Percentiles rank a stretch among this genome's conserved stretches.
phyloP scores from a whole-genome alignment of 2,797 vertebrate species.

The Dallia pectoralis region DNA sequence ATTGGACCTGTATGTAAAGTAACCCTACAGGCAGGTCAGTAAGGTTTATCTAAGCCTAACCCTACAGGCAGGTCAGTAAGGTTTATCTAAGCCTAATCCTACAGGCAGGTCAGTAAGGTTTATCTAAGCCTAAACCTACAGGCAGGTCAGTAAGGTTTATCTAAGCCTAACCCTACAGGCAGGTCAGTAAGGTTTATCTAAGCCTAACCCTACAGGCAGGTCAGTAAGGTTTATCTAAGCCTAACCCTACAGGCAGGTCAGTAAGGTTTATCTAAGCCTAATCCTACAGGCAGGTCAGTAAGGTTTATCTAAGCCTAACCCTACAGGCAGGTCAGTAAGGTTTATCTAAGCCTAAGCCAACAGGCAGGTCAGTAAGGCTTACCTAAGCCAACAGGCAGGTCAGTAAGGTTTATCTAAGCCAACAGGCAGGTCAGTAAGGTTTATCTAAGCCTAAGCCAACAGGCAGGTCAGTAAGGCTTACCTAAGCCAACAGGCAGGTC shows the following conservation, averaged over 20 bases:
- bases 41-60: slow-evolving; percentile 74
- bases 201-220: no score
- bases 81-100: slow-evolving; percentile 80
- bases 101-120: not conserved
- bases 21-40: not conserved
- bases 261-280: slow-evolving; percentile 71
- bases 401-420: slow-evolving; percentile 69
- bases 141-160: slow-evolving; percentile 50
- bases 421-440: not conserved
- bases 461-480: slow-evolving; percentile 41
- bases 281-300: not conserved
- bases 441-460: no score
- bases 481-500: slow-evolving; percentile 68
- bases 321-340: not conserved
- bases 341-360: slow-evolving; percentile 80
- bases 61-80: not conserved
- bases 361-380: slow-evolving; percentile 14
- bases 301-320: slow-evolving; percentile 76
- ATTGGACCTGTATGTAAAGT: not conserved
- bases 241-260: no score
- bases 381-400: slow-evolving; percentile 73
- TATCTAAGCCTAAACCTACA: no score
- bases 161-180: no score
- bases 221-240: slow-evolving; percentile 67
- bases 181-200: slow-evolving; percentile 64